Conservation (phyloP, 2,888 invertebrate genomes). For the Atherix ibis region DNA sequence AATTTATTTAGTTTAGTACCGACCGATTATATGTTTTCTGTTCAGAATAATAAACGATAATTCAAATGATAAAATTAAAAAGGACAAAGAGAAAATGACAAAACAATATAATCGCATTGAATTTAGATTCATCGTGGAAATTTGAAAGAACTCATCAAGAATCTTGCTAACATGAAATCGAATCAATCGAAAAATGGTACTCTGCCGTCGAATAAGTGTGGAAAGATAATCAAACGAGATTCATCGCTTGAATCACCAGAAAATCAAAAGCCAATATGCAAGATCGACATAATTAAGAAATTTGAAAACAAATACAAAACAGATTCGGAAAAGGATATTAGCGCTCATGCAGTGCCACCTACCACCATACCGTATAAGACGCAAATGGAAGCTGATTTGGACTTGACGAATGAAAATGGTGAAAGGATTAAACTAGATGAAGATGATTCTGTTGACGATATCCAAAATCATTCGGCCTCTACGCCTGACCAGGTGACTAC, state of each 20-base stretch:
- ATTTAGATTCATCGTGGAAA: constrained; percentile 30
- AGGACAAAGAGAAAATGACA: no score
- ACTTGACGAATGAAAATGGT: constrained; percentile 11
- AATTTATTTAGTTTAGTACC: no score
- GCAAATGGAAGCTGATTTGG: constrained; percentile 6
- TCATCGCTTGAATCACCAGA: constrained; percentile 2
- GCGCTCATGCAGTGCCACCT: constrained; percentile 5
- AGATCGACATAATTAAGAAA: constrained; percentile 45
- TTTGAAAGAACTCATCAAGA: constrained; percentile 27
- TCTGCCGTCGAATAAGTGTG: background rate
- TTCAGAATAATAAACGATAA: no score
- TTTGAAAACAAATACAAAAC: constrained; percentile 38
- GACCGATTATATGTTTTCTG: no score
- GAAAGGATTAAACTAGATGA: constrained; percentile 16
- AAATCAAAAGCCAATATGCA: constrained; percentile 19
- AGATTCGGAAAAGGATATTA: constrained; percentile 19
- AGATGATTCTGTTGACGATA: constrained; percentile 21
- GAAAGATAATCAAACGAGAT: constrained; percentile 8
- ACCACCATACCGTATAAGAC: constrained; percentile 2
- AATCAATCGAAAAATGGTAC: constrained; percentile 5
- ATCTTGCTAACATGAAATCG: constrained; percentile 26
- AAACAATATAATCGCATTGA: no score
- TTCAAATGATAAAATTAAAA: no score
- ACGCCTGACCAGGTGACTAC: constrained; percentile 20
- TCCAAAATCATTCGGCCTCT: constrained; percentile 12